Base-by-base conservation (phyloP, 2,797 vertebrate genomes). In the Acanthornis magna region DNA sequence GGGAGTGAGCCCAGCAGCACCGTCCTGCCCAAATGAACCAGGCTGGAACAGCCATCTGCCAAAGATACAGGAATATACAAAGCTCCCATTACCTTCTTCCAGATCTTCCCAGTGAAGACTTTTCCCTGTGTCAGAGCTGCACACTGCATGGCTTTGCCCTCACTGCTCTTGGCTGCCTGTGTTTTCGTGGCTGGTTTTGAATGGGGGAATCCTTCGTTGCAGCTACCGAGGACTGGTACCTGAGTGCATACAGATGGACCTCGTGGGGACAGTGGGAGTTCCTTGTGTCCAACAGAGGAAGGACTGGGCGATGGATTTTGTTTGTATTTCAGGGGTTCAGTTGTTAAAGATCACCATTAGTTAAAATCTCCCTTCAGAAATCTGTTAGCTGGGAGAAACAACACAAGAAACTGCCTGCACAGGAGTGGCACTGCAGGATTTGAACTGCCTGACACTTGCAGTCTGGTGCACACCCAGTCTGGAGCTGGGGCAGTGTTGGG, bases 11-110 rank as follows among this genome's bases (percentile, higher is more conserved):
- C 34, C 1, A 0, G 42, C 66, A 86, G 50, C 76, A 18, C 20
- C 7, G 0, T 60, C 66, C 80, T 72, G 60, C 51, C 66, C 73
- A 16, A 14, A 42, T 0, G 0, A 73, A 67, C 74, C 75, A 89
- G 93, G 96, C 95, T 92, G 88, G 92, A 95, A 91, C 93, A 97
- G 97, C 97, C 87, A 13, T 94, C 97, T 97, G 97, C 98, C 97
- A 98, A 98, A 98, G 97, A 97, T 91, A 95, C 43, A 91, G 94
- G 82, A 94, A 92, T 95, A 97, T 95, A 96, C 96, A 98, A 97
- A 97, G 93, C 88, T 95, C 95, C 60, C 47, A 0, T 61, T 47
- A 23, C 72, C 77, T 94, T 88, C 87, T 93, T 95, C 87, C 78
- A 47, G 2, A 36, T 34, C 63, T 25, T 65, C 60, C 72, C 54